Base-by-base conservation (phyloP, 2,797 vertebrate genomes). In the Thamnophis elegans region DNA sequence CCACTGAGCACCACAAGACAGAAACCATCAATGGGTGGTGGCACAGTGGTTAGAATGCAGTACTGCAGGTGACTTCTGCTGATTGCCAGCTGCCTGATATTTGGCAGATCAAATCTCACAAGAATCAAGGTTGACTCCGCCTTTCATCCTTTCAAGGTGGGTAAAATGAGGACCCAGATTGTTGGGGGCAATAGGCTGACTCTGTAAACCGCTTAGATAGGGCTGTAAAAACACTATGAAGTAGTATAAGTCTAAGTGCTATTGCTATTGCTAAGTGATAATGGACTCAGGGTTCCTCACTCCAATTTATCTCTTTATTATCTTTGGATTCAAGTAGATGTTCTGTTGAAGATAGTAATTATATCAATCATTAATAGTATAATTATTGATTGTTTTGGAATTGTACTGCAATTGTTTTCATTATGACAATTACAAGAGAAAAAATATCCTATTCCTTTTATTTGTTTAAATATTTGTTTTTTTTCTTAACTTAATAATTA, bases 401-500 rank as follows among this genome's bases (percentile, higher is more conserved):
- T 47, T 82, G 20, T 47, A 47, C 4, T 82, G 9, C 10, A 47
- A 47, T 47, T 47, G 73, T 47, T 82, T 82, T 47, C 36, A 42
- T 47, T 42, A 82, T 90, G 18, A 73, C 36, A 78, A 1, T 68
- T 28, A 51, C 22, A 54, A 36, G 85, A 16, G 25, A 60, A 60
- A 59, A 55, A 55, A 55, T 55, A 55, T 55, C 54, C 54, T 55
- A 55, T 55, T 55, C 13, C 54, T 55, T 55, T 55, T 55, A 55
- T 55, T 4, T 16, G 54, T 14, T 55, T 55, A 55, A 91, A 92
- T 26, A 94, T 11, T 0, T 85, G 85, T 96, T 95, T 94, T 58
- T 58, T 87, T 90, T 89, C 12, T 58, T 85, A 94, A 1, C 26
- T 58, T 58, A 58, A 58, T 58, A 0, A 3, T 95, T 93, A 87